These are phyloP conservation scores for Crotalus viridis DNA, from an alignment of 2,113 vertebrate genomes.

Conservation along the genomic window DNA sequence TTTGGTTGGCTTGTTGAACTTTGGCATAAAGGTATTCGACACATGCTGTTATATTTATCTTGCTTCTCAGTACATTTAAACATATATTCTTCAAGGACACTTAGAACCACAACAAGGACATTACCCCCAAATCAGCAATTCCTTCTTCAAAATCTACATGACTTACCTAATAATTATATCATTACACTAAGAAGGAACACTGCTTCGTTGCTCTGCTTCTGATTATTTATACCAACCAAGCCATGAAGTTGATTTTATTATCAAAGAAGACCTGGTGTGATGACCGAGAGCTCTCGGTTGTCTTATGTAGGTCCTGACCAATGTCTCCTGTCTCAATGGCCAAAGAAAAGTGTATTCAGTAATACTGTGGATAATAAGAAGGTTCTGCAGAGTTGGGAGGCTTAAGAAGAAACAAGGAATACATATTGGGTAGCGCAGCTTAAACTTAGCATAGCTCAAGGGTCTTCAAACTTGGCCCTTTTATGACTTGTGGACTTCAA, in stretches of 20 bases:
- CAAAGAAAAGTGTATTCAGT: background rate
- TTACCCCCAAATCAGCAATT: background rate
- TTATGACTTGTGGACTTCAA: too few species aligned
- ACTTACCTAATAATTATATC: background rate
- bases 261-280: background rate
- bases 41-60: background rate
- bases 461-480: too few species aligned
- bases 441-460: background rate
- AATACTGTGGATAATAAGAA: background rate
- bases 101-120: background rate
- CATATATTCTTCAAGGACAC: background rate
- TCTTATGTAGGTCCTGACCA: background rate
- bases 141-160: background rate
- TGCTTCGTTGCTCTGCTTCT: background rate
- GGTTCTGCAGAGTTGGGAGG: background rate
- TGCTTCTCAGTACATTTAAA: background rate
- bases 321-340: background rate
- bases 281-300: background rate
- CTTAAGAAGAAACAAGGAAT: background rate
- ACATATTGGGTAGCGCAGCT: background rate
- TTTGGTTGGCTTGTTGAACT: background rate
- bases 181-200: background rate
- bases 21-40: background rate
- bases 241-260: background rate
- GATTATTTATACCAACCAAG: background rate